Conservation (phyloP, 2,797 vertebrate genomes). For the Myotis myotis region DNA sequence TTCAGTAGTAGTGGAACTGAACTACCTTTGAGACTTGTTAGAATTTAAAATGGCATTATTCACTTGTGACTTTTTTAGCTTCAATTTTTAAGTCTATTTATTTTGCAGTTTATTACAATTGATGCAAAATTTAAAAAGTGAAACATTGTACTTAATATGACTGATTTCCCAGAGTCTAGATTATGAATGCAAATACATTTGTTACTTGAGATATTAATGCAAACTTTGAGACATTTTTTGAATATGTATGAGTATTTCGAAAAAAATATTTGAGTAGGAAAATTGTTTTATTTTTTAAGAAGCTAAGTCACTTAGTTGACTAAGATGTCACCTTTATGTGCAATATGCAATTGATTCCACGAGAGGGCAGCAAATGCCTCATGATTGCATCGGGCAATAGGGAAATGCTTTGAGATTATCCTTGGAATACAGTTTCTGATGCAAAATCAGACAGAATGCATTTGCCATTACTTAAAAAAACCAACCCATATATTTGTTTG, state of each 20-base stretch:
- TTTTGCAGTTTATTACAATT: background rate
- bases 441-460: slow-evolving; percentile 27
- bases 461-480: slow-evolving; percentile 34
- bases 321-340: background rate
- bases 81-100: background rate
- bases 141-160: background rate
- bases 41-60: background rate
- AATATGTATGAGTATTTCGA: background rate
- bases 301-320: background rate
- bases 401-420: background rate
- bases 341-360: slow-evolving; percentile 62
- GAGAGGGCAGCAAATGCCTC: slow-evolving; percentile 83
- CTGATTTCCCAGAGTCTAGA: background rate
- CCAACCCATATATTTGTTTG: background rate
- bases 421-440: background rate
- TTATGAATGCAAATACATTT: background rate
- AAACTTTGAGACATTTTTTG: background rate
- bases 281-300: background rate
- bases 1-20: background rate
- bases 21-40: background rate
- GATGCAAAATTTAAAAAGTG: background rate
- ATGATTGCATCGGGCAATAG: background rate
- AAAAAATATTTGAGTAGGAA: slow-evolving; percentile 30
- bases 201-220: background rate
- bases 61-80: background rate